These are phyloP conservation scores for Clavelina lepadiformis DNA, from an alignment of 23 tunicate genomes.

Conservation along the genomic window DNA sequence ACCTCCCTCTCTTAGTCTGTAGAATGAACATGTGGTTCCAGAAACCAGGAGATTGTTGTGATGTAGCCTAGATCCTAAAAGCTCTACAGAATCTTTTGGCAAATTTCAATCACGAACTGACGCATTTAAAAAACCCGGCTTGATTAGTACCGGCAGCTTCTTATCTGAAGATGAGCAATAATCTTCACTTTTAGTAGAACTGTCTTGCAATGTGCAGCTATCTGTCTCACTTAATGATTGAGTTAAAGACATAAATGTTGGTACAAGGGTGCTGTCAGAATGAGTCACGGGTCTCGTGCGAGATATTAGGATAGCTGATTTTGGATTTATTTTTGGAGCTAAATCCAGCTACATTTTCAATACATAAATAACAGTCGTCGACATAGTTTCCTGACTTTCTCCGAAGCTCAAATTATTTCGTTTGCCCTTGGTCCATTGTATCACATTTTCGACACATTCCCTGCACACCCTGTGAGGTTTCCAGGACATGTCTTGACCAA, in stretches of 20 bases:
- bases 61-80: constrained; percentile 12
- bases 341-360: constrained; percentile 6
- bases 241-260: constrained; percentile 14
- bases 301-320: constrained; percentile 8
- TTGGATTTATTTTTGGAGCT: constrained; percentile 17
- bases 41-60: constrained; percentile 15
- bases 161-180: constrained; percentile 5
- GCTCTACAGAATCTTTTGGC: constrained; percentile 13
- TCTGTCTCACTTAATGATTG: constrained; percentile 7
- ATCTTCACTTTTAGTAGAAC: constrained; percentile 4
- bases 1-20: too few relatives aligned
- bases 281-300: constrained; percentile 12
- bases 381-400: constrained; percentile 1
- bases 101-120: constrained; percentile 8
- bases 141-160: constrained; percentile 8
- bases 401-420: constrained; percentile 10
- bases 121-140: constrained; percentile 13
- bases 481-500: constrained; percentile 12
- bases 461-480: constrained; percentile 16
- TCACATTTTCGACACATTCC: constrained; percentile 15
- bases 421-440: constrained; percentile 16
- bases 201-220: constrained; percentile 6
- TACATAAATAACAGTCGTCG: constrained; percentile 17
- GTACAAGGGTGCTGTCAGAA: neutral
- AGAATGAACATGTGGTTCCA: too few relatives aligned